Evolutionary conservation across 2,113 vertebrate genomes (phyloP).

Genomic region (Patagioenas fasciata): DNA sequence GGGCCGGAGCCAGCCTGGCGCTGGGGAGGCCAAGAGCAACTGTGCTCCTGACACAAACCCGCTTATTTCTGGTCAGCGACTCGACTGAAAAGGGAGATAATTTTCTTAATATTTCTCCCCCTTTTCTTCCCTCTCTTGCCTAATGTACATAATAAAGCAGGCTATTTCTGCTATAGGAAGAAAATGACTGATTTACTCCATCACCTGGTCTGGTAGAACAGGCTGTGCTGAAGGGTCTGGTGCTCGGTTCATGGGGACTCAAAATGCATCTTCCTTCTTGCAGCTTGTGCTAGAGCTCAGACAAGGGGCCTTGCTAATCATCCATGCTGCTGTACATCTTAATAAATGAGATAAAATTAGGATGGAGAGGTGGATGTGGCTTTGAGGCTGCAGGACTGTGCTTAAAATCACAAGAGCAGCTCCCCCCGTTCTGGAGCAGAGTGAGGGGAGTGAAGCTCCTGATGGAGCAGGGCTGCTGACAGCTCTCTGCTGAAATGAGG

Average conservation of each 20-base stretch:
- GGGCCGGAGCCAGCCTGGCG: neutral
- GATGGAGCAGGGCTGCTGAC: neutral
- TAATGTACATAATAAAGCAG: neutral
- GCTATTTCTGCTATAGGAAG: neutral
- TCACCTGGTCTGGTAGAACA: rapidly evolving
- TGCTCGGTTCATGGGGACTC: rapidly evolving
- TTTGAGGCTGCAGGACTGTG: neutral
- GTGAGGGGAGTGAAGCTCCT: neutral
- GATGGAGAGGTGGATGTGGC: neutral
- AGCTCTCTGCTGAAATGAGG: neutral
- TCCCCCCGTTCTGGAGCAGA: neutral
- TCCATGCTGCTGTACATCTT: neutral
- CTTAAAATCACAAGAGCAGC: neutral
- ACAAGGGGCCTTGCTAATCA: neutral
- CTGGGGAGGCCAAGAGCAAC: neutral
- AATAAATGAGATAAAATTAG: neutral
- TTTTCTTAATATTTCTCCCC: neutral
- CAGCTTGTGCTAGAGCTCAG: neutral
- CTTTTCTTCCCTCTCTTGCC: neutral
- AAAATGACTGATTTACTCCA: neutral
- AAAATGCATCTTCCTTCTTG: neutral
- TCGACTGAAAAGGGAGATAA: neutral
- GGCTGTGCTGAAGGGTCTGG: neutral
- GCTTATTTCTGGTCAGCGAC: neutral
- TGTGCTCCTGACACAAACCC: neutral